Conservation (phyloP, 37 sponge, comb jelly and placozoan genomes). For the Crambe crambe region DNA sequence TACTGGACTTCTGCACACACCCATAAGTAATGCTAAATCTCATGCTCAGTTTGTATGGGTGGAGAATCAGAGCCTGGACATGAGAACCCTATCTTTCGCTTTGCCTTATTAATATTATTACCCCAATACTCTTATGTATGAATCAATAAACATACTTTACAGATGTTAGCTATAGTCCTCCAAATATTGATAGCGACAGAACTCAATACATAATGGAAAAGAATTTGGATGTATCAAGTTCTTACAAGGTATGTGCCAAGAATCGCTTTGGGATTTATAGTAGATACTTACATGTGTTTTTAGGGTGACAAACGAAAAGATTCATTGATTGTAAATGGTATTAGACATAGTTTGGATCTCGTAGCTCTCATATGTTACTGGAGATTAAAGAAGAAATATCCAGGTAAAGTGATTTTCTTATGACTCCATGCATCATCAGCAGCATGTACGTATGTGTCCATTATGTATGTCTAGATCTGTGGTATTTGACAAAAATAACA, state of each 20-base stretch:
- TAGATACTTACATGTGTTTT: too few relatives aligned
- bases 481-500: background rate
- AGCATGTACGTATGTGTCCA: background rate
- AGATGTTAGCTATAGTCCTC: background rate
- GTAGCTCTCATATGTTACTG: slow-evolving; percentile 62
- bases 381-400: slow-evolving; percentile 48
- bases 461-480: background rate
- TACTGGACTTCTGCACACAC: too few relatives aligned
- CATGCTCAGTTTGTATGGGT: too few relatives aligned
- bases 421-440: background rate
- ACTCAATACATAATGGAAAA: background rate
- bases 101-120: too few relatives aligned
- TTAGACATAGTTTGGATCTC: slow-evolving; percentile 47
- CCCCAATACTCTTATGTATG: too few relatives aligned
- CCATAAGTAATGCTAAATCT: too few relatives aligned
- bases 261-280: too few relatives aligned
- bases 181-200: background rate
- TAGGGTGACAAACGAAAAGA: background rate
- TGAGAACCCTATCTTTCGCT: too few relatives aligned
- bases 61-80: too few relatives aligned
- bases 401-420: slow-evolving; percentile 10
- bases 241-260: background rate
- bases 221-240: background rate
- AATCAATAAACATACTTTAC: background rate
- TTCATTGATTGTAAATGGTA: slow-evolving; percentile 40